phyloP scores from a whole-genome alignment of 2,888 invertebrate species.

The Agrenia bidenticulata region DNA sequence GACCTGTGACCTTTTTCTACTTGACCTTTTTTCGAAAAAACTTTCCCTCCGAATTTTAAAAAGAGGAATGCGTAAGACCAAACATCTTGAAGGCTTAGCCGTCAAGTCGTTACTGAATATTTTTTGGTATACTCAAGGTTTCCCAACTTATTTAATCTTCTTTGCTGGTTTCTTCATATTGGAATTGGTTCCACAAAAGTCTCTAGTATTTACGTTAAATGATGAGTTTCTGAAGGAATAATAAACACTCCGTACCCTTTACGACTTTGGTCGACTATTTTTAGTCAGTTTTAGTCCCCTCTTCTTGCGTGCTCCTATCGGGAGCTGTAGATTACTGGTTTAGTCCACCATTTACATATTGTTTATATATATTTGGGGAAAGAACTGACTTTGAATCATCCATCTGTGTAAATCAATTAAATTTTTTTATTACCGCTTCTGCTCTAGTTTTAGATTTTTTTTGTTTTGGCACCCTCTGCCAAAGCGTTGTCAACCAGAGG shows the following conservation, averaged over 20 bases:
- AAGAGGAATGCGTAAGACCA: too few species aligned
- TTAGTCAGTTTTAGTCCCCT: too few species aligned
- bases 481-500: not conserved
- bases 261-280: conserved; percentile 15
- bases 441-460: not conserved
- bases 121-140: too few species aligned
- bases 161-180: too few species aligned
- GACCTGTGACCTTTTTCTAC: too few species aligned
- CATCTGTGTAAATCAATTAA: conserved; percentile 17
- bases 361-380: conserved; percentile 7
- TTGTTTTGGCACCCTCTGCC: conserved; percentile 8
- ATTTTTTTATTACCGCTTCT: conserved; percentile 7
- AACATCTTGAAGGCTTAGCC: too few species aligned
- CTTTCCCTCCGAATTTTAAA: too few species aligned
- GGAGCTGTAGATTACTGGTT: not conserved
- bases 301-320: too few species aligned
- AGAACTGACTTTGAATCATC: conserved; percentile 7
- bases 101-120: too few species aligned
- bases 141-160: too few species aligned
- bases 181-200: not conserved
- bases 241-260: conserved; percentile 17
- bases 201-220: conserved; percentile 17
- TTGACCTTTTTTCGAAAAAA: too few species aligned
- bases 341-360: not conserved
- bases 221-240: conserved; percentile 18